A percentile compares a stretch with the other conserved stretches of the same genome.
Evolutionary conservation across 2,113 vertebrate genomes (phyloP).

Genomic region (Otus sunia): DNA sequence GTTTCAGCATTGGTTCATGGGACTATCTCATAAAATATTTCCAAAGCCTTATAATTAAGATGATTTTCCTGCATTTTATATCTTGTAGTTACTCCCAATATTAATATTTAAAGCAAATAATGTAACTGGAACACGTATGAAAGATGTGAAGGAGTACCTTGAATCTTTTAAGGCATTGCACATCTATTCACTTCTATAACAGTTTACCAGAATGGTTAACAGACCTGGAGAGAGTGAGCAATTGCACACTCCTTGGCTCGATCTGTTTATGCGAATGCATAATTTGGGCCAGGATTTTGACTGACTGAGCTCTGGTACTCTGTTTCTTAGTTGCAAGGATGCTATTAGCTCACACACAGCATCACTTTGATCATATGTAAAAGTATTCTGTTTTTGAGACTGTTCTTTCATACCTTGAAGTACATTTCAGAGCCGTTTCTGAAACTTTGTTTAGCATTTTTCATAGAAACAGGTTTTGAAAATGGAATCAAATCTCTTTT

Average conservation of each 20-base stretch:
- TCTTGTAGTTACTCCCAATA: background rate
- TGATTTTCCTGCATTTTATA: background rate
- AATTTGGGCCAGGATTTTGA: background rate
- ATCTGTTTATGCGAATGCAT: background rate
- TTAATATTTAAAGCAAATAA: background rate
- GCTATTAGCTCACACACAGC: background rate
- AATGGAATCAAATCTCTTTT: background rate
- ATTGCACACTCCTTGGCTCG: background rate
- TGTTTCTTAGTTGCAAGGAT: background rate
- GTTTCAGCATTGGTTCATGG: background rate
- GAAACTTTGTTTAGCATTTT: background rate
- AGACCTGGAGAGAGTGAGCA: background rate
- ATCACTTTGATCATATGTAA: background rate
- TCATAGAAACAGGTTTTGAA: background rate
- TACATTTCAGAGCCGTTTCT: background rate
- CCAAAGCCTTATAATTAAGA: background rate
- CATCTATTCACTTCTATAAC: background rate
- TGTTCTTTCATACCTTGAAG: background rate
- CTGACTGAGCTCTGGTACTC: background rate
- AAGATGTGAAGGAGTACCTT: background rate
- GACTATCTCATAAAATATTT: slow-evolving; percentile 35
- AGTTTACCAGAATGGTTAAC: background rate
- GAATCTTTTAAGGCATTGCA: background rate
- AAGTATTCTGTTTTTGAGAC: background rate
- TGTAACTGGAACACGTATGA: background rate